Conservation (phyloP, 2,113 vertebrate genomes). For the Guaruba guarouba region DNA sequence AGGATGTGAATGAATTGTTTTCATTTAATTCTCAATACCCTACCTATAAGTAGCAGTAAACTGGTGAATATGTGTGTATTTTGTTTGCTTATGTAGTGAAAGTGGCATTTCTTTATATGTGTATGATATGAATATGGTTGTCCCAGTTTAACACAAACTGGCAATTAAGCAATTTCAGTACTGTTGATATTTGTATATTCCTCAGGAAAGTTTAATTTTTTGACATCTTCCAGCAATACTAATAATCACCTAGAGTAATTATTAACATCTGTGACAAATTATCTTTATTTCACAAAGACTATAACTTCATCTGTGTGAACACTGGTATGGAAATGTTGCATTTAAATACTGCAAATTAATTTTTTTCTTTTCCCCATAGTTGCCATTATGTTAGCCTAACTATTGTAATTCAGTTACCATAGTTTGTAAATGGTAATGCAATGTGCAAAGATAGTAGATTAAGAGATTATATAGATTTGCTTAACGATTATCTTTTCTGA, state of each 20-base stretch:
- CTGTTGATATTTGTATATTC: neutral
- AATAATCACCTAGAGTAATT: neutral
- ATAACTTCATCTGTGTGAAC: neutral
- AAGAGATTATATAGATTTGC: neutral
- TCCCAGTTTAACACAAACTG: neutral
- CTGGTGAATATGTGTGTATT: accelerated
- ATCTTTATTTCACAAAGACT: neutral
- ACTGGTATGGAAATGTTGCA: neutral
- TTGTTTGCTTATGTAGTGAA: neutral
- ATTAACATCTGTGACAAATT: neutral
- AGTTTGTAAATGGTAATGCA: neutral
- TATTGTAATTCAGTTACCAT: neutral
- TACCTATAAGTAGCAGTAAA: neutral
- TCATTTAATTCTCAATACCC: neutral
- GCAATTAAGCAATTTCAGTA: neutral
- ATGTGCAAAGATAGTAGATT: neutral
- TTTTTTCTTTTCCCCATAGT: neutral
- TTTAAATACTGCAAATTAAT: neutral
- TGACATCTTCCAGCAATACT: neutral
- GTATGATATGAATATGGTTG: neutral
- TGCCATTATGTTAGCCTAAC: neutral
- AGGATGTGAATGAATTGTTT: neutral
- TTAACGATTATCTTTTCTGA: neutral
- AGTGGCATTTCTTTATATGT: neutral
- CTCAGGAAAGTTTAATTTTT: neutral